Conservation (phyloP, 2,888 invertebrate genomes). For the Sphinx pinastri region DNA sequence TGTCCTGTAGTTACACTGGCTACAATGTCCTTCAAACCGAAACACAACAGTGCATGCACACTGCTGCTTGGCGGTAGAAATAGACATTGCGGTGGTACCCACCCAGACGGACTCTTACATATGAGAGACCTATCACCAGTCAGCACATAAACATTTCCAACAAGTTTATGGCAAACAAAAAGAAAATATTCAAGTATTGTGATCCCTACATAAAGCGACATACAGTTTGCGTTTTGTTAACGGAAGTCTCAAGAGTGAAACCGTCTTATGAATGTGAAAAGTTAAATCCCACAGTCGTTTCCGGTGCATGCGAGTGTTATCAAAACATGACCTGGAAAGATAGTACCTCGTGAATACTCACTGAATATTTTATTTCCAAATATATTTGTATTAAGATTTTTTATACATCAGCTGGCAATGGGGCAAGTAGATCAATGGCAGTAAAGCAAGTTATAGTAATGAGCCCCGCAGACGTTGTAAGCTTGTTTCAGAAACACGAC, state of each 20-base stretch:
- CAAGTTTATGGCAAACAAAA: too few species aligned
- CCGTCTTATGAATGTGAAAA: slow-evolving; percentile 17
- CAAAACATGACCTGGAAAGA: slow-evolving; percentile 13
- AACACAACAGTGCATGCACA: too few species aligned
- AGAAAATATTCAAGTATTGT: too few species aligned
- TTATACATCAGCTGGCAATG: too few species aligned
- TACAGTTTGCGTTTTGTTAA: background rate
- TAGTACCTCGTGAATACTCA: background rate
- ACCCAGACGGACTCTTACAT: too few species aligned
- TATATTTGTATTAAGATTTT: background rate
- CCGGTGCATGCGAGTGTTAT: slow-evolving; percentile 11
- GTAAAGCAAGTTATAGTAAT: background rate
- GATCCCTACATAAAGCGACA: background rate
- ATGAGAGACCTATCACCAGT: too few species aligned
- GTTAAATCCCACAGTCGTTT: slow-evolving; percentile 13
- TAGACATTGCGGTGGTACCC: too few species aligned
- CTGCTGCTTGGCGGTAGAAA: too few species aligned
- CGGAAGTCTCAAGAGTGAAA: slow-evolving; percentile 11
- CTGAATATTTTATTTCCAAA: background rate
- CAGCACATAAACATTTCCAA: background rate
- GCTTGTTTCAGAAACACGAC: background rate
- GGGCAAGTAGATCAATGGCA: too few species aligned
- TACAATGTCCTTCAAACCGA: too few species aligned
- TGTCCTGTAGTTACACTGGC: too few species aligned
- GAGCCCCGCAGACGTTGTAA: background rate